These are phyloP conservation scores for Drosophila azteca DNA, from an alignment of 1,140 invertebrate genomes.

Conservation along the genomic window DNA sequence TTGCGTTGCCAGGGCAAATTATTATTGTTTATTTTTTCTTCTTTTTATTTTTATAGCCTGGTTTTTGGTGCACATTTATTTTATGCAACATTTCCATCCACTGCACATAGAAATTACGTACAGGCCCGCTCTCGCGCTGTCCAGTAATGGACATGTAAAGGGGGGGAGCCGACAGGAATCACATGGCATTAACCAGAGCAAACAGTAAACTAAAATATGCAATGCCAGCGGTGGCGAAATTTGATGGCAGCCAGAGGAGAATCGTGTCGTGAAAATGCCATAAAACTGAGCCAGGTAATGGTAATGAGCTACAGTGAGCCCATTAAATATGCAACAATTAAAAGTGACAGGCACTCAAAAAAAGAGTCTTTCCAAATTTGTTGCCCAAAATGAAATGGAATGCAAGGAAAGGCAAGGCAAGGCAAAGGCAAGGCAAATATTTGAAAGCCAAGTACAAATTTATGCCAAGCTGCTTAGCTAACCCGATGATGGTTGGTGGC, in stretches of 20 bases:
- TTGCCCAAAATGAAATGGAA: conserved; percentile 52
- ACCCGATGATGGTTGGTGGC: not conserved
- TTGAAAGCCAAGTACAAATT: conserved; percentile 61
- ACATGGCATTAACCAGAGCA: conserved; percentile 34
- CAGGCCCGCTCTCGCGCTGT: conserved; percentile 6
- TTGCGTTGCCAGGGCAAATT: conserved; percentile 71
- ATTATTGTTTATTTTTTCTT: conserved; percentile 24
- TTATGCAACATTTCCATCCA: conserved; percentile 69
- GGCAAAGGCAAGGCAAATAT: conserved; percentile 55
- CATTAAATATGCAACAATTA: conserved; percentile 80
- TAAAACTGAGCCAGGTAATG: conserved; percentile 64
- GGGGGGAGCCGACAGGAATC: conserved; percentile 19
- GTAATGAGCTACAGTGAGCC: conserved; percentile 53
- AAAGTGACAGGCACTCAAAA: conserved; percentile 60
- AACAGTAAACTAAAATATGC: conserved; percentile 74
- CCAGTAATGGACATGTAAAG: conserved; percentile 39
- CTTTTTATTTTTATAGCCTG: conserved; percentile 68
- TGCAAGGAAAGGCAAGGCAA: conserved; percentile 49
- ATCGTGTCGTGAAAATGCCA: conserved; percentile 61
- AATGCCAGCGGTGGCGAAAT: conserved; percentile 47
- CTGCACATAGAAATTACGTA: conserved; percentile 69
- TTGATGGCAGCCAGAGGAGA: conserved; percentile 40
- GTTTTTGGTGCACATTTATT: conserved; percentile 71
- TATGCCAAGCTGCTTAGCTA: conserved; percentile 46
- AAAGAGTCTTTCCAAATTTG: conserved; percentile 61